A percentile compares a stretch with the other conserved stretches of the same genome.
These are phyloP conservation scores for Phenacoccus solenopsis DNA, from an alignment of 1,140 invertebrate genomes.

Conservation along the genomic window DNA sequence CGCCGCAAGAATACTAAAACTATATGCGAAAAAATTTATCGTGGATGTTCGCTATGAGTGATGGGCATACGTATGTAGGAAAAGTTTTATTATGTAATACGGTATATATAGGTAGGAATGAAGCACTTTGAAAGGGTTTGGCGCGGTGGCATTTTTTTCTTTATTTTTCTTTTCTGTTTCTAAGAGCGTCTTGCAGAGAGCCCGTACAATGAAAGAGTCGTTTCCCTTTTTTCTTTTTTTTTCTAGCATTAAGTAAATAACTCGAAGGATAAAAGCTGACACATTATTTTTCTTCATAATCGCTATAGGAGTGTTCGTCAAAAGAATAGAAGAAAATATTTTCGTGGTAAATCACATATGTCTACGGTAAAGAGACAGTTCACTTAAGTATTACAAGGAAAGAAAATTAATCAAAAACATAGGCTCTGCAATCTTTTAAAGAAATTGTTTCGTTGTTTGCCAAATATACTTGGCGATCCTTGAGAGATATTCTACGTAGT, in stretches of 20 bases:
- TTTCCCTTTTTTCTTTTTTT: slow-evolving; percentile 7
- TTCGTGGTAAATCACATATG: slow-evolving; percentile 15
- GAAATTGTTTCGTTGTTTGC: neutral
- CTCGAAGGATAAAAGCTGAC: slow-evolving; percentile 14
- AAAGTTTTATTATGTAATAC: slow-evolving; percentile 17
- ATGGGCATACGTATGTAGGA: slow-evolving; percentile 6
- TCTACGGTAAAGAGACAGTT: slow-evolving; percentile 14
- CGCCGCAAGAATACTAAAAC: neutral
- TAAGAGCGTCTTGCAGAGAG: neutral
- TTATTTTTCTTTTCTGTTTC: slow-evolving; percentile 6
- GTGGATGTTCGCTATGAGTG: neutral
- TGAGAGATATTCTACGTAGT: too few species aligned
- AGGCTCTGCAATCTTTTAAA: neutral
- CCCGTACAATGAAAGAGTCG: slow-evolving; percentile 9
- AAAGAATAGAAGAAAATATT: slow-evolving; percentile 12
- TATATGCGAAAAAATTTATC: neutral
- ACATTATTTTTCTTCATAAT: slow-evolving; percentile 18
- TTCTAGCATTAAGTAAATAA: slow-evolving; percentile 14
- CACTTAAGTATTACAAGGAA: slow-evolving; percentile 9
- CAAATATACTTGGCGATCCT: too few species aligned
- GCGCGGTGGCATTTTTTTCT: neutral
- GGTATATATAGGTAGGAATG: neutral
- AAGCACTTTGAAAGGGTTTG: slow-evolving; percentile 8
- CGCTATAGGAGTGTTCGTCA: neutral
- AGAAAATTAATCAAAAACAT: slow-evolving; percentile 12